phyloP scores from a whole-genome alignment of 2,113 vertebrate species.

The Nerophis ophidion region DNA sequence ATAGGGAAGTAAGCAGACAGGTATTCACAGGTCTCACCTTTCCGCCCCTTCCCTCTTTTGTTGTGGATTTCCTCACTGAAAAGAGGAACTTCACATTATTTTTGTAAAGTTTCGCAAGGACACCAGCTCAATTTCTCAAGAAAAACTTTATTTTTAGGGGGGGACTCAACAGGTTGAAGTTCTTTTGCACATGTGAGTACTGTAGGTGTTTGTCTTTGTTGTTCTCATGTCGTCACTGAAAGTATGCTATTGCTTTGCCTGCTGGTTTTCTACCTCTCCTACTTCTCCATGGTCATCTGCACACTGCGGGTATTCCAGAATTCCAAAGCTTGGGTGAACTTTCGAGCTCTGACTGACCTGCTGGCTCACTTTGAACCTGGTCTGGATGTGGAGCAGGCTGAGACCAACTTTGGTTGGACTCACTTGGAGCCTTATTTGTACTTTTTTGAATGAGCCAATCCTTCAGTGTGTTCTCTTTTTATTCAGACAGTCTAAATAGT shows the following conservation, averaged over 20 bases:
- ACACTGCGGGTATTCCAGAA: slow-evolving; percentile 96
- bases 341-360: slow-evolving; percentile 82
- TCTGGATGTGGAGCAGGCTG: slow-evolving; percentile 90
- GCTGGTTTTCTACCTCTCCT: slow-evolving; percentile 92
- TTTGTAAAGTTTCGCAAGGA: not conserved
- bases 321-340: slow-evolving; percentile 95
- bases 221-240: not conserved
- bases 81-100: slow-evolving; percentile 14
- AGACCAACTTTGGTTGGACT: slow-evolving; percentile 95
- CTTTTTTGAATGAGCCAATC: too few relatives aligned
- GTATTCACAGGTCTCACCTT: slow-evolving; percentile 36
- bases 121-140: not conserved
- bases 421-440: slow-evolving; percentile 89
- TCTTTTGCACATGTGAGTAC: slow-evolving; percentile 24
- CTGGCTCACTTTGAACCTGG: slow-evolving; percentile 89
- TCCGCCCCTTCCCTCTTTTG: slow-evolving; percentile 43
- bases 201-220: not conserved
- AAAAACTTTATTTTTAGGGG: not conserved
- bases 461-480: too few relatives aligned
- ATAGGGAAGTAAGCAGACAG: slow-evolving; percentile 15
- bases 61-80: slow-evolving; percentile 24
- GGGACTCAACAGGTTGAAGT: not conserved
- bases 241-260: too few relatives aligned
- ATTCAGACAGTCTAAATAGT: too few relatives aligned
- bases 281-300: slow-evolving; percentile 94